Evolutionary conservation across 2,888 invertebrate species (phyloP).

Genomic region (Mylabris sibirica): DNA sequence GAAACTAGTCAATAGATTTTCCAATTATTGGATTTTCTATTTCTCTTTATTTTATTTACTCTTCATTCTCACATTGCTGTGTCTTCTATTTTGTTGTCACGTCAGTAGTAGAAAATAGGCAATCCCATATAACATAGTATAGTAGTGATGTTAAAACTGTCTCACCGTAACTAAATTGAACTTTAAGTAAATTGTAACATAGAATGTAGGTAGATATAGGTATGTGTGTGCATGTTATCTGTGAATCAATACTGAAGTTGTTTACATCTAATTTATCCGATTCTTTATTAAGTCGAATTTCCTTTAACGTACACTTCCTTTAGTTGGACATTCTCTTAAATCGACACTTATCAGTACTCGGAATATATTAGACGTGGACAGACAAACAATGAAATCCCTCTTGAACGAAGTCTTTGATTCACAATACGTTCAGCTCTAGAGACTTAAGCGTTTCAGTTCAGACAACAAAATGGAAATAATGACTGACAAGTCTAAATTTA

Average conservation of each 20-base stretch:
- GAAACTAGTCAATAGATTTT: neutral
- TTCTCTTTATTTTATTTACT: neutral
- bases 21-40: neutral
- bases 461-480: too few relatives aligned
- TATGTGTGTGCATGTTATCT: neutral
- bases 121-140: neutral
- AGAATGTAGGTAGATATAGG: too few relatives aligned
- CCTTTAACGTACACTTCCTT: neutral
- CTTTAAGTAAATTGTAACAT: neutral
- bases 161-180: neutral
- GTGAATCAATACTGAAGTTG: neutral
- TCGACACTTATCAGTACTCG: neutral
- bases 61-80: neutral
- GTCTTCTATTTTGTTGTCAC: neutral
- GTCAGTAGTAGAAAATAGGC: neutral
- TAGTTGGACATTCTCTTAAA: neutral
- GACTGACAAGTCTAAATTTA: too few relatives aligned
- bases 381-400: neutral
- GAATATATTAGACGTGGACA: neutral
- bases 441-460: neutral
- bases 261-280: neutral
- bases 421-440: neutral
- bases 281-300: neutral
- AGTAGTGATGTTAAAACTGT: neutral
- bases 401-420: neutral